A percentile compares a stretch with the other conserved stretches of the same genome.
These are phyloP conservation scores for Odontomyia ornata DNA, from an alignment of 2,888 invertebrate species.

Conservation along the genomic window DNA sequence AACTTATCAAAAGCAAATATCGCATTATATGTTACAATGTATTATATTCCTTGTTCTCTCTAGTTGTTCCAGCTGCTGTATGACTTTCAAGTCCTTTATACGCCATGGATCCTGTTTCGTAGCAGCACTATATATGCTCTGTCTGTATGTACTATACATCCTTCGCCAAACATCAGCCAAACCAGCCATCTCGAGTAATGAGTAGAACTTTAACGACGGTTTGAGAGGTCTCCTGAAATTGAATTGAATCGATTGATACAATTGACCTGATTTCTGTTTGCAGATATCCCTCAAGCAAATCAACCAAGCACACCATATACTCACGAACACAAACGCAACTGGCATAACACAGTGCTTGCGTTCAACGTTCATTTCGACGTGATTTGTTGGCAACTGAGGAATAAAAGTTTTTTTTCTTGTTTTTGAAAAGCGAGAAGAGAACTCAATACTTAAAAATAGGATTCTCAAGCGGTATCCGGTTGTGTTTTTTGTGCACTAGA, in stretches of 20 bases:
- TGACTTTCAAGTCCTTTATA: no score
- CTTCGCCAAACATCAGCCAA: background rate
- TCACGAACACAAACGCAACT: background rate
- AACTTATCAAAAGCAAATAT: no score
- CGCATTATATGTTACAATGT: no score
- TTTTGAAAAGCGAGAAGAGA: background rate
- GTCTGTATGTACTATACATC: no score
- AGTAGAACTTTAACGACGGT: constrained; percentile 20
- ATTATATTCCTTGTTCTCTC: no score
- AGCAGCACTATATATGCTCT: no score
- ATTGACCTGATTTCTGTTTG: constrained; percentile 34
- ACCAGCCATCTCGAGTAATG: background rate
- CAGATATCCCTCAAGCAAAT: background rate
- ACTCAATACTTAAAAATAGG: background rate
- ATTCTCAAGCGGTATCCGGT: background rate
- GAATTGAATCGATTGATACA: constrained; percentile 31
- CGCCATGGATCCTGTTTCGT: no score
- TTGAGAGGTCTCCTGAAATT: constrained; percentile 10
- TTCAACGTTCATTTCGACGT: background rate
- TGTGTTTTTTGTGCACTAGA: background rate
- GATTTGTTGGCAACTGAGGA: background rate
- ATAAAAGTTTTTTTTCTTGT: background rate
- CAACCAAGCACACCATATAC: background rate
- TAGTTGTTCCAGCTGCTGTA: no score
- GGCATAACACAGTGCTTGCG: background rate